phyloP scores from a whole-genome alignment of 2,797 vertebrate genomes.

The Danio aesculapii region DNA sequence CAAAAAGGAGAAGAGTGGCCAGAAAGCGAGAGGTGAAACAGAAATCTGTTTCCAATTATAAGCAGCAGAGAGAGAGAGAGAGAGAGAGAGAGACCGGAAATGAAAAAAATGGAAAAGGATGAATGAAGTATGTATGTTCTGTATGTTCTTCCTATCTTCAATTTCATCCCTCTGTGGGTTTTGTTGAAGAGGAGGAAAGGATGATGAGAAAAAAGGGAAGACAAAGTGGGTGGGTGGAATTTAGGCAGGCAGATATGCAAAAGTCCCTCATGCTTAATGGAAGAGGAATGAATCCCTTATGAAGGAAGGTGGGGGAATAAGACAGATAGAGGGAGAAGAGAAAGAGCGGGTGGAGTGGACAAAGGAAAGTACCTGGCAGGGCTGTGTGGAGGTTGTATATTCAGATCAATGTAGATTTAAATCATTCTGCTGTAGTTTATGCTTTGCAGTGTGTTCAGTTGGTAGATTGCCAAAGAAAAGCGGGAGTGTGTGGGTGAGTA shows the following conservation, averaged over 20 bases:
- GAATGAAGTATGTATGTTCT: slow-evolving; percentile 41
- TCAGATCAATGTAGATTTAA: slow-evolving; percentile 35
- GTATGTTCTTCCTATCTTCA: slow-evolving; percentile 40
- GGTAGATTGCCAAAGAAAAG: slow-evolving; percentile 20
- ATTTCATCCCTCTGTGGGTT: slow-evolving; percentile 28
- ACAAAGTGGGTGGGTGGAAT: slow-evolving; percentile 27
- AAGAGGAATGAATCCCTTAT: slow-evolving; percentile 32
- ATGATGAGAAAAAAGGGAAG: neutral
- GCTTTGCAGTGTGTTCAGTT: slow-evolving; percentile 33
- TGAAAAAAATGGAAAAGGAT: slow-evolving; percentile 43
- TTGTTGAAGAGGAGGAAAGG: slow-evolving; percentile 33
- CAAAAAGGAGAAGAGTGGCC: neutral
- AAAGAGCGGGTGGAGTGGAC: slow-evolving; percentile 39
- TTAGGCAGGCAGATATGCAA: slow-evolving; percentile 40
- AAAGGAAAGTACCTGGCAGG: slow-evolving; percentile 58
- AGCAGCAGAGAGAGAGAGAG: slow-evolving; percentile 1
- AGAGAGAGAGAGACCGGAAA: slow-evolving; percentile 55
- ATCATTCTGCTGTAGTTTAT: slow-evolving; percentile 24
- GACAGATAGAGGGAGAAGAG: slow-evolving; percentile 27
- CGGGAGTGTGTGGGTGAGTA: slow-evolving; percentile 6
- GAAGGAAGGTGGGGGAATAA: slow-evolving; percentile 29
- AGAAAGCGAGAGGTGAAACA: neutral
- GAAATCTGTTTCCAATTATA: slow-evolving; percentile 58
- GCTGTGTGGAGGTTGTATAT: slow-evolving; percentile 21
- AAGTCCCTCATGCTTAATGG: slow-evolving; percentile 40